phyloP scores from a whole-genome alignment of 2,888 invertebrate genomes.

The Cantharis rufa region DNA sequence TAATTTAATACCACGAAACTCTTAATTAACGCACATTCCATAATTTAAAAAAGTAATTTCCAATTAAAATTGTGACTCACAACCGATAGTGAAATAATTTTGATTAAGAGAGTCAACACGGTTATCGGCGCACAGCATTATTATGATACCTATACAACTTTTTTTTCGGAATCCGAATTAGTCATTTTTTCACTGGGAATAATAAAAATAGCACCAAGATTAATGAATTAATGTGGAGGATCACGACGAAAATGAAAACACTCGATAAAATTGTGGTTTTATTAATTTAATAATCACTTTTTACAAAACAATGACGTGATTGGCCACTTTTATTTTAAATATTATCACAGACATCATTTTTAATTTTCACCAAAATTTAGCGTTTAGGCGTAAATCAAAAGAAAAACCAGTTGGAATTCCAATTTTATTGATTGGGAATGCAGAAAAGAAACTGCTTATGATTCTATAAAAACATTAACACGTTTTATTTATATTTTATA shows the following conservation, averaged over 20 bases:
- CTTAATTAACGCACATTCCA: not conserved
- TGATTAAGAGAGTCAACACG: not conserved
- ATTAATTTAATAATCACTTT: not conserved
- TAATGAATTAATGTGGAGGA: not conserved
- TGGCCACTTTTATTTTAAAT: not conserved
- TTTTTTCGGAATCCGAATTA: not conserved
- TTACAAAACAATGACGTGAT: not conserved
- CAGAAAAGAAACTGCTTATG: slow-evolving; percentile 52
- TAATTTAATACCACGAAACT: not conserved
- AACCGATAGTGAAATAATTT: not conserved
- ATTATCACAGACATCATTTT: not conserved
- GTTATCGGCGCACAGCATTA: not conserved
- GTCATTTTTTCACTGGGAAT: not conserved
- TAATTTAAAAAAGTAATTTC: not conserved
- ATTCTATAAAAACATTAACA: slow-evolving; percentile 59
- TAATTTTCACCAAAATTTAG: not conserved
- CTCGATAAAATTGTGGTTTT: not conserved
- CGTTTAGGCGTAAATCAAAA: not conserved
- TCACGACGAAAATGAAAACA: not conserved
- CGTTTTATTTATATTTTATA: slow-evolving; percentile 56
- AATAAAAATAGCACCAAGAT: not conserved
- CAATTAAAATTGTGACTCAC: not conserved
- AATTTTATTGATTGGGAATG: slow-evolving; percentile 29
- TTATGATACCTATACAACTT: too few relatives aligned
- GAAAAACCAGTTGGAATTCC: slow-evolving; percentile 23